Base-by-base conservation (phyloP, 2,888 invertebrate genomes). In the Scaptomyza polygonia region DNA sequence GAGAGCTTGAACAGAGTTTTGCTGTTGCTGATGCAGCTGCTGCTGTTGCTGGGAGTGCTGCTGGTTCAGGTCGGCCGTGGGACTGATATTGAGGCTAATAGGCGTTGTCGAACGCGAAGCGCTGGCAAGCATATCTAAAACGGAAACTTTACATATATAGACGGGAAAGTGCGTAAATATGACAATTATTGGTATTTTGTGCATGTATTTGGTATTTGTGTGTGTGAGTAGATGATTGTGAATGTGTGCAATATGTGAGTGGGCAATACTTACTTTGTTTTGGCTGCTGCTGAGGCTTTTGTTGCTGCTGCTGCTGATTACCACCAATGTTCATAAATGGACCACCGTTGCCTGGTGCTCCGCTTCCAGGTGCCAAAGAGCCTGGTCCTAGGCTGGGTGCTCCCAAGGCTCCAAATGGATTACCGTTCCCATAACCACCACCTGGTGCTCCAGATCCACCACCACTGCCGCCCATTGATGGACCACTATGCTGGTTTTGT, bases 71-170 rank as follows among this genome's bases (percentile, higher is more conserved):
- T 98, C 97, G 77, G 95, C 94, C 2, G 97, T 96, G 53, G 97
- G 96, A 80, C 97, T 97, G 57, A 82, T 78, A 53, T 93, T 92
- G 36, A 94, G 93, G 67, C 95, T 95, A 6, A 95, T 95, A 9
- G 97, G 97, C 1, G 97, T 96, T 59, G 95, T 95, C 54, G 96
- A 96, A 57, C 97, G 94, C n/a, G 96, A 96, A 43, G 93, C 92
- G 86, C 93, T 93, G 77, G 92, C 91, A 71, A 92, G 90, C 89
- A 92, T 92, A 88, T 93, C 93, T 91, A 93, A 89, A 90, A 92
- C 90, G 72, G 90, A 90, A 86, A 91, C 89, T 91, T 61, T 61
- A 55, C 70, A 77, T 74, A 77, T 74, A 68, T 75, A 75, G 63
- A 79, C 76, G 59, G 64, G 25, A 51, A 56, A 32, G 57, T 57